Percentiles rank a stretch among this genome's conserved stretches.
Evolutionary conservation across 2,797 vertebrate species (phyloP).

Genomic region (Pangasius mekongensis): DNA sequence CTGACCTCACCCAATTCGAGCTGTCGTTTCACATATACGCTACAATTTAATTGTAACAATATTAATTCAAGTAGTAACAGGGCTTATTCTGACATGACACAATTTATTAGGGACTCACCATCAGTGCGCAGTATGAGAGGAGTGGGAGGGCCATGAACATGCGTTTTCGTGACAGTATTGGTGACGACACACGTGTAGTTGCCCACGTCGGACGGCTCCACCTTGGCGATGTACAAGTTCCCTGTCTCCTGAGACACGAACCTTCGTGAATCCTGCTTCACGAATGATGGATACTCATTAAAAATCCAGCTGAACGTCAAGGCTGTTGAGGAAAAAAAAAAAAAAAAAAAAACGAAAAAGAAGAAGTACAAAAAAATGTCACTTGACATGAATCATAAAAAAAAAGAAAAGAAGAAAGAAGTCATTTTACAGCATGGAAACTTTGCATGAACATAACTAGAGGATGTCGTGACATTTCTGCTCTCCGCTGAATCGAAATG

Average conservation of each 20-base stretch:
- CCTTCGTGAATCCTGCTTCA: constrained; percentile 91
- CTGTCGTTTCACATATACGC: background rate
- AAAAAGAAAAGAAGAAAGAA: constrained; percentile 50
- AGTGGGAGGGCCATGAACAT: constrained; percentile 89
- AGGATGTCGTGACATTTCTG: constrained; percentile 59
- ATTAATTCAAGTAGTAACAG: background rate
- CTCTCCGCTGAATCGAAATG: constrained; percentile 54
- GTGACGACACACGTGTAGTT: constrained; percentile 98
- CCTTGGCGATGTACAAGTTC: constrained; percentile 95
- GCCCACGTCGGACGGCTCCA: constrained; percentile 92
- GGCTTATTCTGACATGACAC: background rate
- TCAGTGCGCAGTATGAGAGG: constrained; percentile 92
- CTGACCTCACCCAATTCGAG: background rate
- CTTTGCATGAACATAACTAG: constrained; percentile 57
- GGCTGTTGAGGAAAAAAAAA: constrained; percentile 74
- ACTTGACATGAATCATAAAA: constrained; percentile 43
- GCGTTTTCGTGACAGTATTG: constrained; percentile 87
- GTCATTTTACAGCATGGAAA: constrained; percentile 50
- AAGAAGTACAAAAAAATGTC: constrained; percentile 28
- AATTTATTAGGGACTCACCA: constrained; percentile 75
- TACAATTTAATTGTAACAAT: background rate
- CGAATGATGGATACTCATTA: constrained; percentile 92
- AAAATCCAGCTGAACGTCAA: constrained; percentile 96
- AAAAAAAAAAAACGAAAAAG: background rate
- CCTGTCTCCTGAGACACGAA: constrained; percentile 97